Conservation (phyloP, 2,888 invertebrate genomes). For the Phoronis australis region DNA sequence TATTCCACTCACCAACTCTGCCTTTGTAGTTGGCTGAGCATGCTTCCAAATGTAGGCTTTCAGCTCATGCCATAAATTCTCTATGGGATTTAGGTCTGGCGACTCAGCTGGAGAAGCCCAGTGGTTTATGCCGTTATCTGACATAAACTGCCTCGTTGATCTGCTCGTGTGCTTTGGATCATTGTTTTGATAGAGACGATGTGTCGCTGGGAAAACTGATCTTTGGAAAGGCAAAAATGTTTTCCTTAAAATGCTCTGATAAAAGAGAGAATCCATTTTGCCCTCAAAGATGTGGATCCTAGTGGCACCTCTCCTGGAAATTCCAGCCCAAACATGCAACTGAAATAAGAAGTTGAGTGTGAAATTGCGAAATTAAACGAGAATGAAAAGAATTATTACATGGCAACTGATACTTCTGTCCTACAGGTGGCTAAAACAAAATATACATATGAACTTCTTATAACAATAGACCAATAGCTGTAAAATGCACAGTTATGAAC, state of each 20-base stretch:
- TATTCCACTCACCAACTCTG: conserved; percentile 11
- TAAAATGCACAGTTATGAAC: no score
- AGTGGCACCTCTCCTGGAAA: not conserved
- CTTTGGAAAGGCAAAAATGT: not conserved
- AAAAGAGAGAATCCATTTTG: not conserved
- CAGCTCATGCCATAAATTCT: conserved; percentile 13
- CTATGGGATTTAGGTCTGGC: conserved; percentile 17
- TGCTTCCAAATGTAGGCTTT: not conserved
- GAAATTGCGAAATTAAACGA: no score
- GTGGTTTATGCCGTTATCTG: conserved; percentile 4
- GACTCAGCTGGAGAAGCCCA: conserved; percentile 12
- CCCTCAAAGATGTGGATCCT: not conserved
- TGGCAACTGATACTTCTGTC: no score
- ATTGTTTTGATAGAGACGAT: conserved; percentile 12
- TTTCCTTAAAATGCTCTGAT: not conserved
- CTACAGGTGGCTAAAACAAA: no score
- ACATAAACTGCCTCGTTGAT: conserved; percentile 14
- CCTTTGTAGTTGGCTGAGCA: not conserved
- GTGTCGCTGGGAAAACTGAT: not conserved
- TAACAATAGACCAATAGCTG: no score
- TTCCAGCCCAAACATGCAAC: not conserved
- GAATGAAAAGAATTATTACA: no score
- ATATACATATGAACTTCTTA: no score
- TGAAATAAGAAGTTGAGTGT: no score
- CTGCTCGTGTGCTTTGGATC: conserved; percentile 15